These are phyloP conservation scores for Chrysolina americana DNA, from an alignment of 2,888 invertebrate species.

Conservation along the genomic window DNA sequence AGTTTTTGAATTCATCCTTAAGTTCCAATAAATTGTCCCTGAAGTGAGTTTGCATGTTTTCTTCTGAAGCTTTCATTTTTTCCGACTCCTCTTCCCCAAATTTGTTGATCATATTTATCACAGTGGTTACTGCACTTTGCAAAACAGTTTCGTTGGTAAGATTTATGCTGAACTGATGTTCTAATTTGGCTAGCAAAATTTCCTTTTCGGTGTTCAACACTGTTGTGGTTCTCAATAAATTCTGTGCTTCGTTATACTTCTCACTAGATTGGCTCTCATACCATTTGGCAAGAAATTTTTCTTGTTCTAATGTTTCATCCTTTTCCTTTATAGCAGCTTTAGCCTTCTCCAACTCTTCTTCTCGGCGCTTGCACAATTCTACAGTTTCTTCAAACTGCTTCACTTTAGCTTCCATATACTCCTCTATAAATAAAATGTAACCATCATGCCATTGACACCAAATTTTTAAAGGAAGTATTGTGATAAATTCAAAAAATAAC, in stretches of 20 bases:
- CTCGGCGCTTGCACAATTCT: slow-evolving; percentile 37
- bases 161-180: slow-evolving; percentile 52
- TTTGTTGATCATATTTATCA: slow-evolving; percentile 32
- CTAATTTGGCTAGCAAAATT: slow-evolving; percentile 52
- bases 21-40: background rate
- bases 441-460: background rate
- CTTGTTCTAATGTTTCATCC: slow-evolving; percentile 48
- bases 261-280: slow-evolving; percentile 49
- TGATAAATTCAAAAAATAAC: background rate
- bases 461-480: background rate
- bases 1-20: slow-evolving; percentile 18
- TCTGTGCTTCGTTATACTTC: slow-evolving; percentile 45
- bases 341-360: slow-evolving; percentile 38
- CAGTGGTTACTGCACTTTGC: slow-evolving; percentile 31
- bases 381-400: slow-evolving; percentile 46
- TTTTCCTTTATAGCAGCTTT: slow-evolving; percentile 43
- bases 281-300: slow-evolving; percentile 50
- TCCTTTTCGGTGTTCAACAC: slow-evolving; percentile 48
- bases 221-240: slow-evolving; percentile 45
- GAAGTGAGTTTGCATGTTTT: slow-evolving; percentile 5
- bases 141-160: slow-evolving; percentile 43
- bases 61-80: slow-evolving; percentile 27
- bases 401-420: slow-evolving; percentile 36
- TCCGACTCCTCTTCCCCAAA: slow-evolving; percentile 26
- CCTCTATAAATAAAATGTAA: slow-evolving; percentile 39